These are phyloP conservation scores for Chironomus tepperi DNA, from an alignment of 1,140 invertebrate genomes.

Conservation along the genomic window DNA sequence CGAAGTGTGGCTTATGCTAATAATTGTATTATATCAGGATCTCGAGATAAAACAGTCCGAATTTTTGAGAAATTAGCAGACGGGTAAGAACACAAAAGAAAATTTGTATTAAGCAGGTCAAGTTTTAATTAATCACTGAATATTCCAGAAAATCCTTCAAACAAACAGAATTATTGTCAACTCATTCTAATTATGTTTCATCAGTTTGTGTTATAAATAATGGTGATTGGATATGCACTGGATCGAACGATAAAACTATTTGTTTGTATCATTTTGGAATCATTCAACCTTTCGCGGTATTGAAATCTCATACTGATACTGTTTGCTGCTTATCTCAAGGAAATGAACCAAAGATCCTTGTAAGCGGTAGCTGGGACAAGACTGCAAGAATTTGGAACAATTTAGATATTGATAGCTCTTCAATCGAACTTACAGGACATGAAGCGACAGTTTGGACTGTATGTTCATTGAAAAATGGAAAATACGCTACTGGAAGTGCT, in stretches of 20 bases:
- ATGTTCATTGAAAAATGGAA: conserved; percentile 48
- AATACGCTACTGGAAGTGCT: conserved; percentile 77
- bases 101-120: not conserved
- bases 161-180: conserved; percentile 59
- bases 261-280: conserved; percentile 59
- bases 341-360: conserved; percentile 40
- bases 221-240: conserved; percentile 71
- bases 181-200: conserved; percentile 80
- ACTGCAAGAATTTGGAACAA: conserved; percentile 74
- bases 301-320: conserved; percentile 73
- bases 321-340: conserved; percentile 44
- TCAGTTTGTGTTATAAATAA: conserved; percentile 67
- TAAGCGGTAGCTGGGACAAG: conserved; percentile 82
- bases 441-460: conserved; percentile 84
- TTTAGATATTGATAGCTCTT: conserved; percentile 40
- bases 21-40: conserved; percentile 71
- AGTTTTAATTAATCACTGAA: conserved; percentile 28
- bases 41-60: conserved; percentile 75
- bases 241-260: conserved; percentile 80
- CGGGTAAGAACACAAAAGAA: conserved; percentile 50
- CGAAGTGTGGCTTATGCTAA: conserved; percentile 60
- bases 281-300: conserved; percentile 49
- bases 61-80: conserved; percentile 63
- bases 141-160: conserved; percentile 45
- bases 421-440: conserved; percentile 63